Evolutionary conservation across 2,888 invertebrate genomes (phyloP), one percentile per base, ranked within the genome.

Genomic region (Siphlonurus alternatus): DNA sequence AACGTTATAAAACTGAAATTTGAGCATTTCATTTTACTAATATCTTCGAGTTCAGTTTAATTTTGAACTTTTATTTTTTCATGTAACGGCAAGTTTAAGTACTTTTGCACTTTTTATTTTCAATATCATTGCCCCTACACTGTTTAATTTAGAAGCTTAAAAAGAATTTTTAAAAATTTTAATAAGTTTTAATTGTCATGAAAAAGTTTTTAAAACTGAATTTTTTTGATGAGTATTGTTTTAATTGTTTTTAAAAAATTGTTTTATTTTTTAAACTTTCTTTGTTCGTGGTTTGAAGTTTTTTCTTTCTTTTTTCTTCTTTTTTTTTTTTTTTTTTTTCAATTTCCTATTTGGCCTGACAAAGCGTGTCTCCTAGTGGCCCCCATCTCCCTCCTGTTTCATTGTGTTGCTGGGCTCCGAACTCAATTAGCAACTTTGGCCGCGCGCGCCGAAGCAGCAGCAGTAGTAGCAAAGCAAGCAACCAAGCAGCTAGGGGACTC

Each of bases 351-450:
- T n/a, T n/a, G n/a, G n/a, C n/a, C n/a, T n/a, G n/a, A n/a, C n/a
- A n/a, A n/a, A n/a, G n/a, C n/a, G n/a, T n/a, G n/a, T n/a, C 38
- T 38, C 5, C 38, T 38, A 10, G 38, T 38, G 38, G 38, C 15
- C 53, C n/a, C n/a, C n/a, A 38, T 38, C 5, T 38, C 38, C 15
- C 7, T 10, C 20, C 56, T 56, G 56, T 10, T 56, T 56, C 56
- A 56, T 5, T 56, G 56, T 56, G n/a, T n/a, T 56, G 7, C 22
- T 22, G 5, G n/a, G 5, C 38, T 38, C 56, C 56, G 56, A 38
- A 56, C 56, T 56, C 56, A 56, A 56, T 56, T 56, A 56, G 56
- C 56, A 56, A 56, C 15, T 56, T 56, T 5, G 56, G 19, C 19
- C n/a, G 5, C 56, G 5, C 19, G 56, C 56, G 56, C n/a, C 19